Base-by-base conservation (phyloP, 2,888 invertebrate genomes). In the Fragum sueziense region DNA sequence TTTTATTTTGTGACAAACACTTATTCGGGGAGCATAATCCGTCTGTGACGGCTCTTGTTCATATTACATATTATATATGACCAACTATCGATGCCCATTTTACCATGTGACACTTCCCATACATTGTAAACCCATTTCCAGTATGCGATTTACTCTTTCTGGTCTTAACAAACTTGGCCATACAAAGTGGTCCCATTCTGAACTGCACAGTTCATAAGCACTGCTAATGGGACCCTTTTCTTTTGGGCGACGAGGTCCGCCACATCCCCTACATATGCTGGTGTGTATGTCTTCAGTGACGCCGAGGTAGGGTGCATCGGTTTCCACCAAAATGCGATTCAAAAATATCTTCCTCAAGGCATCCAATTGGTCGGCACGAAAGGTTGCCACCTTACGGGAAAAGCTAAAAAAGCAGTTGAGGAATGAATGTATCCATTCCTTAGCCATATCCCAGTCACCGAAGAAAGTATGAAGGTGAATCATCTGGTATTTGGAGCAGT, bases 191-290 rank as follows among this genome's bases (percentile, higher is more conserved):
- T 14, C 4, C 47, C 47, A n/a, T 47, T 47, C 17, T 47, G 47
- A n/a, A 47, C 57, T 14, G 22, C 29, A 57, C 57, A 57, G 17
- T 11, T 25, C 57, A 22, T 25, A 57, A 57, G 14, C 1, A 57
- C 57, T 3, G 22, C n/a, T n/a, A 29, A 14, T 29, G 57, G 25
- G 2, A 29, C 57, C 25, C 14, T 7, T 17, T 57, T 57, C n/a
- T 25, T 57, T n/a, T 17, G 27, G 27, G 57, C 57, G 27, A 57
- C 57, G 25, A 57, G 29, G 3, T 27, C 57, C 4, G 57, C 57
- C 14, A 57, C 57, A n/a, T 57, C 57, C 57, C 57, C 57, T 57
- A 57, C 29, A 57, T 27, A 57, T 27, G 57, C 57, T 9, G 57
- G 57, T 11, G 57, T 57, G 25, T 57, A 27, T 14, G 57, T 14